Percentiles rank a stretch among this genome's conserved stretches.
These are phyloP conservation scores for Crossaster papposus DNA, from an alignment of 53 echinoderm and acorn worm genomes.

Conservation along the genomic window DNA sequence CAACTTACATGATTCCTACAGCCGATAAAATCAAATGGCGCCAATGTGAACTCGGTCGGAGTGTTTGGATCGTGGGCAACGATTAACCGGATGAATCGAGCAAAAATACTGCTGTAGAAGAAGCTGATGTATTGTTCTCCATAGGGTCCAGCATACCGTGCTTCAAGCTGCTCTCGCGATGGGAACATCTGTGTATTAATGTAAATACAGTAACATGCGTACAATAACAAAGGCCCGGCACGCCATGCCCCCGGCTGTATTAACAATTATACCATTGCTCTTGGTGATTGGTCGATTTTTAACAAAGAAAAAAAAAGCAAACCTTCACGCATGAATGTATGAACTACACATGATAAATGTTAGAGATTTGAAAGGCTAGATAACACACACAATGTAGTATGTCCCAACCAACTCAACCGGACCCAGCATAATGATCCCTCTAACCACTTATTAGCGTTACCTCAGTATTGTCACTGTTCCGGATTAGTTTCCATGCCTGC, in stretches of 20 bases:
- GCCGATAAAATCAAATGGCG: background rate
- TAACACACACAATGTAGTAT: no score
- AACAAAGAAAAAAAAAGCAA: no score
- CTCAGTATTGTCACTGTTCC: background rate
- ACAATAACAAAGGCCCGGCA: background rate
- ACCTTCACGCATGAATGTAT: no score
- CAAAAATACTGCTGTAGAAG: background rate
- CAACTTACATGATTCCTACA: background rate
- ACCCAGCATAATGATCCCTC: no score
- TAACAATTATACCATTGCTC: no score
- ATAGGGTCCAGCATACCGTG: background rate
- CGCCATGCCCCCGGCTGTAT: background rate
- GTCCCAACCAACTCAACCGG: no score
- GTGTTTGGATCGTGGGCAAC: no score
- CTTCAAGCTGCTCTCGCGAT: background rate
- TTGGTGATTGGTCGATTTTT: no score
- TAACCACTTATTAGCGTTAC: background rate
- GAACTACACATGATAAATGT: no score
- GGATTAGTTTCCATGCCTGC: background rate
- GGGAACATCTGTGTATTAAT: background rate
- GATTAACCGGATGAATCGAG: slow-evolving; percentile 17
- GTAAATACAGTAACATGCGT: background rate
- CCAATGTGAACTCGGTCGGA: background rate
- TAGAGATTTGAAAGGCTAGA: background rate
- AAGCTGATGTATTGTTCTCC: background rate